A percentile compares a stretch with the other conserved stretches of the same genome.
These are phyloP conservation scores for Neodon shergylaensis DNA, from an alignment of 2,113 vertebrate genomes.

Conservation along the genomic window DNA sequence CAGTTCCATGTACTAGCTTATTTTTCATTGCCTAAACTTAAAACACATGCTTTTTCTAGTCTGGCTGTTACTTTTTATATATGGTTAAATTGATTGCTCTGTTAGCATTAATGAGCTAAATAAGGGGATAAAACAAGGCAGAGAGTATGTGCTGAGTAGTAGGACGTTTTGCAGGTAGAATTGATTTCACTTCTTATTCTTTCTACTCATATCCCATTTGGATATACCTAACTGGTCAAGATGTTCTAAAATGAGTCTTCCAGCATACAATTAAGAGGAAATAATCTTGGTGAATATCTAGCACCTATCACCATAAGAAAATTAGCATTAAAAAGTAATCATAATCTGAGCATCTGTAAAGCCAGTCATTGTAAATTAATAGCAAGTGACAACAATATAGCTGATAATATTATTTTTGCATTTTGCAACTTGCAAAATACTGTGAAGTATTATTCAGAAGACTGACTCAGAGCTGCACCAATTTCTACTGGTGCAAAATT, in stretches of 20 bases:
- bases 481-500: background rate
- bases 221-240: background rate
- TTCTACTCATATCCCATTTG: background rate
- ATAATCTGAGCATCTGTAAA: background rate
- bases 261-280: background rate
- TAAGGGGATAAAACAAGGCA: background rate
- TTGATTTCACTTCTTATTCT: background rate
- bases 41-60: background rate
- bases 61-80: background rate
- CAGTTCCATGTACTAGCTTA: background rate
- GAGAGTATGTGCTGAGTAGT: too few species aligned
- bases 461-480: fast-evolving
- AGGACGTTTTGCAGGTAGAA: background rate
- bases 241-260: background rate
- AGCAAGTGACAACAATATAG: background rate
- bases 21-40: background rate
- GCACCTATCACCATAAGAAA: background rate
- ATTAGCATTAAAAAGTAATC: background rate
- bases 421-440: background rate
- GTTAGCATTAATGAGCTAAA: background rate
- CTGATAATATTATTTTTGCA: background rate
- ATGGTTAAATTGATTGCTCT: background rate
- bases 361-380: background rate
- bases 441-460: background rate
- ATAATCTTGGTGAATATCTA: background rate